phyloP scores from a whole-genome alignment of 1,140 invertebrate genomes.

The Stegodyphus dumicola region DNA sequence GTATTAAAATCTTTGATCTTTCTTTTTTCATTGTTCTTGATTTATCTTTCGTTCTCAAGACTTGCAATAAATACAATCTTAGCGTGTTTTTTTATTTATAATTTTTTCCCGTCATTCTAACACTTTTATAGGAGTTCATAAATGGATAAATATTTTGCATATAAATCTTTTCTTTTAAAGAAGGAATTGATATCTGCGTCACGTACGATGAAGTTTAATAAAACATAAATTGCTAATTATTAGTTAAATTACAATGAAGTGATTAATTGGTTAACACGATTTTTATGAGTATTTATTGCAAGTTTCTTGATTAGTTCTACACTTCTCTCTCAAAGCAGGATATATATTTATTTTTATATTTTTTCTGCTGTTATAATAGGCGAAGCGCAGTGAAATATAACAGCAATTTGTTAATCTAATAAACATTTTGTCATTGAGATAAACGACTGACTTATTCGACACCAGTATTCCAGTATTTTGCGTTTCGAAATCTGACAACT shows the following conservation, averaged over 20 bases:
- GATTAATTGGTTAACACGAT: slow-evolving; percentile 58
- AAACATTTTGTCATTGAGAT: too few relatives aligned
- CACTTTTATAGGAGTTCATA: slow-evolving; percentile 44
- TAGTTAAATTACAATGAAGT: slow-evolving; percentile 55
- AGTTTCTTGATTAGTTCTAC: slow-evolving; percentile 38
- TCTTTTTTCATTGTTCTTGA: slow-evolving; percentile 20
- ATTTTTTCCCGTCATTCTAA: slow-evolving; percentile 31
- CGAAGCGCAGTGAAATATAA: too few relatives aligned
- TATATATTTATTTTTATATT: too few relatives aligned
- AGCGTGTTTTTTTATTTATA: slow-evolving; percentile 12
- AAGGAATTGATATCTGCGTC: slow-evolving; percentile 12
- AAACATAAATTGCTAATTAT: slow-evolving; percentile 58
- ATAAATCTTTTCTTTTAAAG: slow-evolving; percentile 41
- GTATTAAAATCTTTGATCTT: slow-evolving; percentile 41
- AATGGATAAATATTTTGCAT: slow-evolving; percentile 53
- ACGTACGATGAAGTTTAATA: slow-evolving; percentile 44
- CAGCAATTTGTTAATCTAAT: too few relatives aligned
- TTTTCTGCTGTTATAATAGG: too few relatives aligned
- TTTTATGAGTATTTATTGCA: slow-evolving; percentile 51
- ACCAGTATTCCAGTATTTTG: too few relatives aligned
- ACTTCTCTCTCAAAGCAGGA: neutral
- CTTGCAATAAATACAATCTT: slow-evolving; percentile 18
- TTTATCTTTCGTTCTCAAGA: slow-evolving; percentile 21
- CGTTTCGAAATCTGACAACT: too few relatives aligned
- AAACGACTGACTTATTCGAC: too few relatives aligned